Base-by-base conservation (phyloP, 2,797 vertebrate species). In the Cynodonichthys magdalenae region DNA sequence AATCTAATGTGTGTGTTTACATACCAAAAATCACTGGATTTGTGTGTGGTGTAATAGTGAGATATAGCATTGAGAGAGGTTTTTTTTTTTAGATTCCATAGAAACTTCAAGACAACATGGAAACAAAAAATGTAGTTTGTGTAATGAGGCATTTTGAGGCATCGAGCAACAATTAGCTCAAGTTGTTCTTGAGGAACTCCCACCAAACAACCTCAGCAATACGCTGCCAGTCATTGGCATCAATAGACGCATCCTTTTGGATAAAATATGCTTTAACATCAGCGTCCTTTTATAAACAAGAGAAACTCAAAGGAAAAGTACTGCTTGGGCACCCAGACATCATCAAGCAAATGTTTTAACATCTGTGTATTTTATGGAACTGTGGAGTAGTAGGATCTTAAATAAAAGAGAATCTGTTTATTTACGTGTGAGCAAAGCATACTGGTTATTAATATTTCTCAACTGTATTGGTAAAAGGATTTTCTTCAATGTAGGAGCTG, bases 1-100 rank as follows among this genome's bases (percentile, higher is more conserved):
- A 46, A 27, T 24, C 45, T 68, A 51, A 66, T 27, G 46, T 47
- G 15, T 46, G 42, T 71, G 29, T 79, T n/a, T 66, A 50, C 57
- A 48, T 54, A 59, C 57, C n/a, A 2, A 41, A 39, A 65, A 12
- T 11, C 36, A 39, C 59, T 61, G 44, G 53, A 18, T 63, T 15
- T 60, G 19, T 58, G 60, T 53, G 50, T 34, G 45, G 34, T 28
- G 11, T 53, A 47, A 39, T 2, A 12, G 36, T 39, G 11, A 12
- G 36, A 39, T 4, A 12, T 11, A 39, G 11, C 36, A 4, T 3
- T 14, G 36, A 39, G 36, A 39, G n/a, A 11, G 12, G 34, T 36
- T 36, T 9, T 9, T 36, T 36, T 8, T 36, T 36, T 36, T 9
- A 36, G 34, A 36, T 11, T 36, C 12, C 34, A 10, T 11, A 10